Evolutionary conservation across 2,888 invertebrate species (phyloP).

Genomic region (Deroplatys truncata): DNA sequence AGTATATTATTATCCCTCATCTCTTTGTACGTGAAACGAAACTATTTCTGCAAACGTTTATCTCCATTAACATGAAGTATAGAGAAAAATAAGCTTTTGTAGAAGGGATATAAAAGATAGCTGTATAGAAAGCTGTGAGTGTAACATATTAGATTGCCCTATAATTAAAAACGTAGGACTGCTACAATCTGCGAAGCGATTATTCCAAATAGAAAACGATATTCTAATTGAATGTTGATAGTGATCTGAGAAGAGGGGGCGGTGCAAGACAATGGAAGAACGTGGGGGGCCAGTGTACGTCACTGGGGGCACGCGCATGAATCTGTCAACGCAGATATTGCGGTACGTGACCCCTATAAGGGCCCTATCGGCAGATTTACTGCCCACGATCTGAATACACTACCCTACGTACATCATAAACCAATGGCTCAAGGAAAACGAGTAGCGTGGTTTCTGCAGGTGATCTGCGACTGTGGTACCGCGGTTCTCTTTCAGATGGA

Average conservation of each 20-base stretch:
- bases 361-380: background rate
- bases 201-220: background rate
- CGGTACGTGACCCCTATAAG: background rate
- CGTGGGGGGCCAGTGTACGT: background rate
- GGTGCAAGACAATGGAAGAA: background rate
- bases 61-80: too few relatives aligned
- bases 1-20: too few relatives aligned
- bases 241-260: background rate
- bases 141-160: background rate
- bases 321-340: background rate
- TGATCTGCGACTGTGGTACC: too few relatives aligned
- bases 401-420: background rate
- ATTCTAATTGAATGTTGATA: background rate
- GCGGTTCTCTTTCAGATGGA: too few relatives aligned
- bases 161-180: background rate
- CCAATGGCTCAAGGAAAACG: background rate
- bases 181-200: background rate
- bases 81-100: too few relatives aligned
- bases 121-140: background rate
- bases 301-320: background rate
- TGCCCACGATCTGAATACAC: background rate
- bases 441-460: background rate
- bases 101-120: too few relatives aligned
- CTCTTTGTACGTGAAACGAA: too few relatives aligned
- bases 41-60: too few relatives aligned